phyloP scores from a whole-genome alignment of 2,888 invertebrate species.

The Drymonia ruficornis region DNA sequence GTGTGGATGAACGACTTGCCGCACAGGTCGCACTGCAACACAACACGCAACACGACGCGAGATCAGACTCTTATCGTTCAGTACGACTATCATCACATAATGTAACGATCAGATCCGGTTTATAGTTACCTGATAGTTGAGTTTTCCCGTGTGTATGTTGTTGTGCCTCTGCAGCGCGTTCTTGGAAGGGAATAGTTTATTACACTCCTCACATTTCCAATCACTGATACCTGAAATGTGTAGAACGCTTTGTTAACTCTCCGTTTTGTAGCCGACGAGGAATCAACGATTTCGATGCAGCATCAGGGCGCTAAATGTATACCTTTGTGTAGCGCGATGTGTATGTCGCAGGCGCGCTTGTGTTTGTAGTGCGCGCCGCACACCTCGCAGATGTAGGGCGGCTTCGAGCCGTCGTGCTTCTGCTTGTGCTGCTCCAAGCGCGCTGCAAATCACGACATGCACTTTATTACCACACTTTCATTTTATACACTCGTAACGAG shows the following conservation, averaged over 20 bases:
- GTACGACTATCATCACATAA: no score
- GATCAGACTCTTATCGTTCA: no score
- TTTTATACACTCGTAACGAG: no score
- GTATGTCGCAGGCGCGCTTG: conserved; percentile 86
- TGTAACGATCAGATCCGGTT: no score
- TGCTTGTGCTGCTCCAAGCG: conserved; percentile 70
- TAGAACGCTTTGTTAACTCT: background rate
- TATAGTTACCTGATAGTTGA: conserved; percentile 83
- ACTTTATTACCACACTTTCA: background rate
- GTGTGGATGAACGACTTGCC: conserved; percentile 88
- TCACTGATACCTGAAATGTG: conserved; percentile 79
- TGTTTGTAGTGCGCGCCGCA: conserved; percentile 87
- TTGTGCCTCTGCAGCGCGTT: conserved; percentile 85
- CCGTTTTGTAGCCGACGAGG: no score
- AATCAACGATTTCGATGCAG: background rate
- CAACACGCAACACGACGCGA: no score
- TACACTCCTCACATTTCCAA: conserved; percentile 85
- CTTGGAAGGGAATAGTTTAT: conserved; percentile 86
- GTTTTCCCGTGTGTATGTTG: conserved; percentile 86
- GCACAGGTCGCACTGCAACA: conserved; percentile 84
- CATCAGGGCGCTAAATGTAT: background rate
- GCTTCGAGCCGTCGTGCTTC: conserved; percentile 76
- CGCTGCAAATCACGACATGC: conserved; percentile 44
- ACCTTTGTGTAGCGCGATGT: conserved; percentile 85
- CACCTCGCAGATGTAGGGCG: conserved; percentile 82